A percentile compares a stretch with the other conserved stretches of the same genome.
Conservation (phyloP, 2,113 vertebrate species). For the Pachyramphus minor region DNA sequence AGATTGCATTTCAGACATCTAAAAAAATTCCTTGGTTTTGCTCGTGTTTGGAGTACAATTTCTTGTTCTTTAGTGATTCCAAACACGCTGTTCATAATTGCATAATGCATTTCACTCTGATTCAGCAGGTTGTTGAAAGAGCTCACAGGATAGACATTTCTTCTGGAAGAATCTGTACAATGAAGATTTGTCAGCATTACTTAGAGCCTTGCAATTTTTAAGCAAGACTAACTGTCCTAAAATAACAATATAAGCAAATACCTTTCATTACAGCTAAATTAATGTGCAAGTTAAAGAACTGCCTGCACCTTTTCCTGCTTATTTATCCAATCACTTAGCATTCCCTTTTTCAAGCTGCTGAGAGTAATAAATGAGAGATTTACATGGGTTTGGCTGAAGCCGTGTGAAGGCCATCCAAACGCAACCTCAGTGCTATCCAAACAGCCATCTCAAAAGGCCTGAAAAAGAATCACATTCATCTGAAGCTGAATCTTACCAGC, state of each 20-base stretch:
- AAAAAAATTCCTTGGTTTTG: not conserved
- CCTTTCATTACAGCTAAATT: conserved; percentile 34
- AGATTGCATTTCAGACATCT: not conserved
- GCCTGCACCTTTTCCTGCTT: not conserved
- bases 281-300: conserved; percentile 30
- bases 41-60: not conserved
- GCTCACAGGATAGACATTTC: not conserved
- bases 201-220: conserved; percentile 38
- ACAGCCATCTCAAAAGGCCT: conserved; percentile 13
- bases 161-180: conserved; percentile 18
- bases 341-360: conserved; percentile 8
- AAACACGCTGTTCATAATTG: conserved; percentile 6
- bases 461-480: not conserved
- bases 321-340: conserved; percentile 14
- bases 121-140: conserved; percentile 22
- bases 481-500: not conserved
- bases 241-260: conserved; percentile 45
- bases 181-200: conserved; percentile 2
- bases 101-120: not conserved
- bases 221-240: conserved; percentile 12
- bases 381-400: conserved; percentile 10
- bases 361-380: conserved; percentile 37
- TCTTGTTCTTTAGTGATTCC: not conserved
- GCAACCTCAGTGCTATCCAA: not conserved
- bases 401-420: not conserved